Evolutionary conservation across 2,888 invertebrate genomes (phyloP).

Genomic region (Zonitis immaculata): DNA sequence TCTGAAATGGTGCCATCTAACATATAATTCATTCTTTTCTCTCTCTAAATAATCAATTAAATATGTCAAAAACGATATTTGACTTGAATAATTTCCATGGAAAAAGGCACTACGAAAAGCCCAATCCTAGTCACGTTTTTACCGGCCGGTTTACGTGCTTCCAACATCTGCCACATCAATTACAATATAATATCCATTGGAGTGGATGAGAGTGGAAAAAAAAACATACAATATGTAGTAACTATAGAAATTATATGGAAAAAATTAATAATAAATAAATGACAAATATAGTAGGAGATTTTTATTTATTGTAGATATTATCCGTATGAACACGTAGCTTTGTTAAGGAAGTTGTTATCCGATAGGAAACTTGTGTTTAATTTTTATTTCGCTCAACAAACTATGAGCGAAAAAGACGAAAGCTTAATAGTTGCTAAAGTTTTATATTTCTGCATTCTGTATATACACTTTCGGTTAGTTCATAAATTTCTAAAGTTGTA

Average conservation of each 20-base stretch:
- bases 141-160: constrained; percentile 20
- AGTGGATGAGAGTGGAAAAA: neutral
- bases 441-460: constrained; percentile 8
- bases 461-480: constrained; percentile 9
- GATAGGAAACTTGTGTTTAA: no score
- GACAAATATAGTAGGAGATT: neutral
- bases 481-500: constrained; percentile 5
- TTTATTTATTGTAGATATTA: no score
- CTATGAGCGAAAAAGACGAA: neutral
- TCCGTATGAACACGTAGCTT: no score
- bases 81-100: constrained; percentile 1
- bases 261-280: neutral
- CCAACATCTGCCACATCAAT: constrained; percentile 26
- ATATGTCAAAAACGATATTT: neutral
- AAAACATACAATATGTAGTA: no score
- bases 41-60: neutral
- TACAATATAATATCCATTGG: constrained; percentile 23
- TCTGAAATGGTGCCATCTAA: neutral
- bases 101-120: neutral
- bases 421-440: constrained; percentile 1
- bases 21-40: neutral
- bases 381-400: no score
- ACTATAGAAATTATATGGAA: neutral
- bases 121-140: constrained; percentile 18
- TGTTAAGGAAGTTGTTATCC: no score